A percentile compares a stretch with the other conserved stretches of the same genome.
Conservation (phyloP, 2,797 vertebrate species). For the Smutsia temminckii region DNA sequence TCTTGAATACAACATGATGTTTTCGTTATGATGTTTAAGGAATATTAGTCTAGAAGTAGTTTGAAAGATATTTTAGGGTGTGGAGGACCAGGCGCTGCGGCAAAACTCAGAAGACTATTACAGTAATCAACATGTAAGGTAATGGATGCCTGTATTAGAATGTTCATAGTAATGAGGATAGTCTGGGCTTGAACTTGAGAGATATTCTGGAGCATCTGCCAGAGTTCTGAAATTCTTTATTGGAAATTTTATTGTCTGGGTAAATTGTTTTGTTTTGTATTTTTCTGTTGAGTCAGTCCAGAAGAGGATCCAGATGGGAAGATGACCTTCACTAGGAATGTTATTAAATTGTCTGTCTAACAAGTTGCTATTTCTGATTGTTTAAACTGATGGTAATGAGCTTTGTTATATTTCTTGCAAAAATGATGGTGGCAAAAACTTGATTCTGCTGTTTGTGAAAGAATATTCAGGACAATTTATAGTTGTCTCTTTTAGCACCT, state of each 20-base stretch:
- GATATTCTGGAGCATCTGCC: background rate
- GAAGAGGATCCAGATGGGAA: background rate
- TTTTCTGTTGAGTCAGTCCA: background rate
- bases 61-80: background rate
- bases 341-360: background rate
- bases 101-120: background rate
- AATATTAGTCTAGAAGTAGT: background rate
- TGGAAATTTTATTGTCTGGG: background rate
- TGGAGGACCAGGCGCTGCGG: background rate
- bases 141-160: background rate
- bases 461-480: background rate
- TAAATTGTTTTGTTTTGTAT: background rate
- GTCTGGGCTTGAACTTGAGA: background rate
- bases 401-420: background rate
- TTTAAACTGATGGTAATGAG: background rate
- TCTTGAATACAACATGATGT: background rate
- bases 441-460: background rate
- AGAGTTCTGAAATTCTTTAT: background rate
- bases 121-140: no score
- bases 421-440: background rate
- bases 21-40: background rate
- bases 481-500: background rate
- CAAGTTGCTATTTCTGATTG: background rate
- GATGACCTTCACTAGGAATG: background rate
- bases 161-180: background rate